A percentile compares a stretch with the other conserved stretches of the same genome.
These are phyloP conservation scores for Agrypnus murinus DNA, from an alignment of 2,888 invertebrate genomes.

Conservation along the genomic window DNA sequence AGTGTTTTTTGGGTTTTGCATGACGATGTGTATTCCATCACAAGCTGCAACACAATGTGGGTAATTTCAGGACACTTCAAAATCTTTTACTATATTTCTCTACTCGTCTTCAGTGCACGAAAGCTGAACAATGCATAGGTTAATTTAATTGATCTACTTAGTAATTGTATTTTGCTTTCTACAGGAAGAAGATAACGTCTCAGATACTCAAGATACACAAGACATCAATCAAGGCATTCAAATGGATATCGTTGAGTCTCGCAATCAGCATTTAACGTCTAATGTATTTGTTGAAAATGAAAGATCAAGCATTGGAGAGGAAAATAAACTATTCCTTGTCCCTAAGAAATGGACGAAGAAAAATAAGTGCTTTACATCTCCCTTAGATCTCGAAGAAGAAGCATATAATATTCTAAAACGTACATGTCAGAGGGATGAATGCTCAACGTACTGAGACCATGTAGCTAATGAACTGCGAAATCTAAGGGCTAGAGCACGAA, in stretches of 20 bases:
- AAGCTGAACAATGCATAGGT: background rate
- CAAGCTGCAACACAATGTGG: slow-evolving; percentile 11
- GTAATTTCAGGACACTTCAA: slow-evolving; percentile 3
- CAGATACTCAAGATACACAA: background rate
- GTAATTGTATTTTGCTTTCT: background rate
- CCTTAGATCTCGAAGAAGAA: too few relatives aligned
- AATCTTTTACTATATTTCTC: too few relatives aligned
- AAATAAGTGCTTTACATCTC: too few relatives aligned
- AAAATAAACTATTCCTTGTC: slow-evolving; percentile 1
- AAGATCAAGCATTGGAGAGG: too few relatives aligned
- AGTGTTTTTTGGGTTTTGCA: slow-evolving; percentile 13
- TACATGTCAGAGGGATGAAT: too few relatives aligned
- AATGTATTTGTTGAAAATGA: too few relatives aligned
- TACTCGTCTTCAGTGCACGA: too few relatives aligned
- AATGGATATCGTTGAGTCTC: too few relatives aligned
- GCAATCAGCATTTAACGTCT: too few relatives aligned
- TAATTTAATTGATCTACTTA: slow-evolving; percentile 7
- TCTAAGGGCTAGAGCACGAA: slow-evolving; percentile 12
- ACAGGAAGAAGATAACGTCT: slow-evolving; percentile 1
- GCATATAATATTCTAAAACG: too few relatives aligned
- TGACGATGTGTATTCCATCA: slow-evolving; percentile 2
- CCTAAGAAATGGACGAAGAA: too few relatives aligned
- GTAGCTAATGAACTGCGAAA: slow-evolving; percentile 9
- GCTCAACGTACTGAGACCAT: slow-evolving; percentile 2
- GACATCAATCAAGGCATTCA: background rate